Evolutionary conservation across 2,888 invertebrate genomes (phyloP), one percentile per base, ranked within the genome.

Genomic region (Schizaphis graminum): DNA sequence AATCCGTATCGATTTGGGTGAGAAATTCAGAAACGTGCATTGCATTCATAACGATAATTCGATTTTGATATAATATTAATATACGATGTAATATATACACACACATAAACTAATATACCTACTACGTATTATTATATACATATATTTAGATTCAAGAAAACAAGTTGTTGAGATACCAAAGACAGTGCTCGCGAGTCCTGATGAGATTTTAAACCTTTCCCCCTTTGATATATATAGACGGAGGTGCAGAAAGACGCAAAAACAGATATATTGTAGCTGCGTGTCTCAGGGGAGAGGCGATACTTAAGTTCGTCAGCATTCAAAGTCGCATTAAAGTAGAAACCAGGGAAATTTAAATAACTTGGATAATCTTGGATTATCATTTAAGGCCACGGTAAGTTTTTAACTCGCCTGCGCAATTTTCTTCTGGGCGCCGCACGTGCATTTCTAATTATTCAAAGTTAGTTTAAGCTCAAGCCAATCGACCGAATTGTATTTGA

Each of bases 251-350:
- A 44, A 57, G 47, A 84, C 57, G 56, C 84, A 85, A 89, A 93
- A 85, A 89, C 57, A 47, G 84, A 84, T 57, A 57, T 91, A 49
- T 35, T 10, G 47, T 41, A 92, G 47, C 49, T 35, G 77, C 56
- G 61, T 49, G 35, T 92, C 92, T 89, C 89, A 28, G 44, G 94
- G 86, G 90, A 61, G 67, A 87, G 41, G 53, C 87, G 88, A 86
- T 90, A 89, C 86, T 94, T 94, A 94, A 94, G 91, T 94, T 67
- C 47, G 85, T 86, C 86, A n/a, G 89, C 85, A 93, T 94, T 90
- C 86, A 94, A 94, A 94, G 91, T 94, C 94, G 91, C 90, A 94
- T 94, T 94, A 94, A 94, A 94, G 94, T 91, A 49, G 86, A 91
- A 77, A 86, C 94, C 67, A 67, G 41, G 57, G 57, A 53, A 85